Conservation (phyloP, 2,113 vertebrate species). For the Sceloporus tristichus region DNA sequence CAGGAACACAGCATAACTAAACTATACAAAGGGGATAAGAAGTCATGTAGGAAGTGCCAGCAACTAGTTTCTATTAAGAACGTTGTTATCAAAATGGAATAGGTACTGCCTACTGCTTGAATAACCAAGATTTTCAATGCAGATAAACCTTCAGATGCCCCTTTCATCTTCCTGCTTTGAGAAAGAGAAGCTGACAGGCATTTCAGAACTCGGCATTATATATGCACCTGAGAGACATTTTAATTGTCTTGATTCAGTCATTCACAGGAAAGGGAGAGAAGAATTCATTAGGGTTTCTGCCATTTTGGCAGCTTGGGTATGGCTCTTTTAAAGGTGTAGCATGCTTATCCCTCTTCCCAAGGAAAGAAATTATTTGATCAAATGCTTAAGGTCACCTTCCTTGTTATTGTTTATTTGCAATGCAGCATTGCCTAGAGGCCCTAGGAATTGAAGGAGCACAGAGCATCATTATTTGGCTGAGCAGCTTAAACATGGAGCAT, state of each 20-base stretch:
- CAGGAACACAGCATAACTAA: neutral
- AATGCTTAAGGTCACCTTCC: conserved; percentile 22
- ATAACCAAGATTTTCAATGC: conserved; percentile 12
- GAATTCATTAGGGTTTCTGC: conserved; percentile 5
- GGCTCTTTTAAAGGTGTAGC: conserved; percentile 8
- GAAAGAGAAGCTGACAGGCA: conserved; percentile 25
- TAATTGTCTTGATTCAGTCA: conserved; percentile 22
- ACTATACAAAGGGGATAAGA: neutral
- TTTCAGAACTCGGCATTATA: conserved; percentile 19
- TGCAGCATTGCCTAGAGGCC: neutral
- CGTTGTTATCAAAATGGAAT: conserved; percentile 13
- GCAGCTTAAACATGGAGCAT: conserved; percentile 17
- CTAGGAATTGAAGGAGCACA: neutral
- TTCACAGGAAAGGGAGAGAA: conserved; percentile 22
- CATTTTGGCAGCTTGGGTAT: conserved; percentile 17
- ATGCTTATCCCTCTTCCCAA: conserved; percentile 2
- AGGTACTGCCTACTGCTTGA: neutral
- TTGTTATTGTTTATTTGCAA: conserved; percentile 6
- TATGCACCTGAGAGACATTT: conserved; percentile 10
- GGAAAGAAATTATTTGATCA: conserved; percentile 2
- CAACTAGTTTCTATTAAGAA: neutral
- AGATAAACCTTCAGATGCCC: conserved; percentile 4
- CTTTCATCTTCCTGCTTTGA: conserved; percentile 31
- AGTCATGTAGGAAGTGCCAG: too few relatives aligned
- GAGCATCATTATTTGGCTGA: conserved; percentile 20